Percentiles rank a stretch among this genome's conserved stretches.
Evolutionary conservation across 2,888 invertebrate genomes (phyloP).

Genomic region (Drosophila diplacantha): DNA sequence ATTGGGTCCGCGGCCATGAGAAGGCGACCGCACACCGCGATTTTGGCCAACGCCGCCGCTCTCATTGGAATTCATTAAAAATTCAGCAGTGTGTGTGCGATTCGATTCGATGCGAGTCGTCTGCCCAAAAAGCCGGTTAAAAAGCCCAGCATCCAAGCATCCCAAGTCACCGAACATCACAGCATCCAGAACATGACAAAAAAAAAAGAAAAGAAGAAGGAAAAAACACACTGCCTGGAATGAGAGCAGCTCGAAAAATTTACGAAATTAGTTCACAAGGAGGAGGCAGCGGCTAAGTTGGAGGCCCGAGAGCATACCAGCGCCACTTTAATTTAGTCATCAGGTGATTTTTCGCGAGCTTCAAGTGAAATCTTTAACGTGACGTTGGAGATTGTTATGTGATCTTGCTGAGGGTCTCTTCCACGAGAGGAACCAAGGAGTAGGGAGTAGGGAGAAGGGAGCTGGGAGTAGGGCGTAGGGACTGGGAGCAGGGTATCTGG

Average conservation of each 20-base stretch:
- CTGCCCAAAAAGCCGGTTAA: slow-evolving; percentile 74
- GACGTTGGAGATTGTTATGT: slow-evolving; percentile 74
- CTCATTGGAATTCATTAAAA: slow-evolving; percentile 76
- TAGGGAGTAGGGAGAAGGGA: not conserved
- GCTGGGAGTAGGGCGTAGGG: not conserved
- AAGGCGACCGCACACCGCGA: slow-evolving; percentile 72
- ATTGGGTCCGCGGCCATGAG: slow-evolving; percentile 46
- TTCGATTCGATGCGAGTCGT: slow-evolving; percentile 47
- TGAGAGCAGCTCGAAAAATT: slow-evolving; percentile 75
- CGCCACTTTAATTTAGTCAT: slow-evolving; percentile 76
- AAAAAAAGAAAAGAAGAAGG: slow-evolving; percentile 7
- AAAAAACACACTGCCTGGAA: slow-evolving; percentile 66
- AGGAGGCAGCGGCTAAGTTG: slow-evolving; percentile 43
- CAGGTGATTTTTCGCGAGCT: slow-evolving; percentile 75
- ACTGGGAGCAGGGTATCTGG: not conserved
- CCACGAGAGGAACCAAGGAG: not conserved
- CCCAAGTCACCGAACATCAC: slow-evolving; percentile 13
- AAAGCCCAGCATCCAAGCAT: slow-evolving; percentile 46
- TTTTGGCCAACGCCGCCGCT: slow-evolving; percentile 58
- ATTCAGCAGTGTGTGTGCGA: slow-evolving; percentile 59
- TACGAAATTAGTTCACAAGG: slow-evolving; percentile 75
- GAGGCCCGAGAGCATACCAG: slow-evolving; percentile 67
- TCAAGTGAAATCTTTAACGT: slow-evolving; percentile 74
- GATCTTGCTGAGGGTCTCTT: slow-evolving; percentile 50
- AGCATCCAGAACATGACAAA: slow-evolving; percentile 35